These are phyloP conservation scores for Varanus salvator DNA, from an alignment of 2,113 vertebrate species.

Conservation along the genomic window DNA sequence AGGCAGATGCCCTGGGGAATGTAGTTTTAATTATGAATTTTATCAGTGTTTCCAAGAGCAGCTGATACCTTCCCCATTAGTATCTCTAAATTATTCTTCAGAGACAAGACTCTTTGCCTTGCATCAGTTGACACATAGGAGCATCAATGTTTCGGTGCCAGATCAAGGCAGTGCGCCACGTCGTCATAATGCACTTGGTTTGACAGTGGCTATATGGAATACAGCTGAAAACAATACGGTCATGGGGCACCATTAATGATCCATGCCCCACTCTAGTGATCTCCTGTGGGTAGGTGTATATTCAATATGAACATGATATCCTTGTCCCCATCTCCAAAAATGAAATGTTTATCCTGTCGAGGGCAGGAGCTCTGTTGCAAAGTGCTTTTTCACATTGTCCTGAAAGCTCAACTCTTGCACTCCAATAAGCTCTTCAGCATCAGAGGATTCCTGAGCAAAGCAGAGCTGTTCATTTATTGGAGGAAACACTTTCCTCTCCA, in stretches of 20 bases:
- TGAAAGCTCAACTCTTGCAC: neutral
- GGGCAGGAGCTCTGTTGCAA: neutral
- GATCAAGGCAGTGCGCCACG: neutral
- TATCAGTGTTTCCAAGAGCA: constrained; percentile 40
- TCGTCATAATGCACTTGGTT: neutral
- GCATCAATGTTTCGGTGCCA: constrained; percentile 11
- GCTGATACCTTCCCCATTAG: neutral
- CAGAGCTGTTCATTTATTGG: neutral
- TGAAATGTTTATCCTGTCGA: neutral
- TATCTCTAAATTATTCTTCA: constrained; percentile 27
- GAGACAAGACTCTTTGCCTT: neutral
- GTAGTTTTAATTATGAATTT: constrained; percentile 34
- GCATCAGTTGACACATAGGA: constrained; percentile 5
- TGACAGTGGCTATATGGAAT: neutral
- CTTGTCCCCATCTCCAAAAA: neutral
- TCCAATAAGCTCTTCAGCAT: neutral
- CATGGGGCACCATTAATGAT: neutral
- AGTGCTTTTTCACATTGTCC: neutral
- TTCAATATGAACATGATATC: neutral
- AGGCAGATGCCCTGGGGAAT: constrained; percentile 32
- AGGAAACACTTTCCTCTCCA: neutral
- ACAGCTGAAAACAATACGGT: neutral
- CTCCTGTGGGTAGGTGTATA: neutral
- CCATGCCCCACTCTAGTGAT: neutral
- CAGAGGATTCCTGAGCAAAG: neutral